Evolutionary conservation across 2,888 invertebrate genomes (phyloP), one percentile per base, ranked within the genome.

Genomic region (Chrysolina oricalcia): DNA sequence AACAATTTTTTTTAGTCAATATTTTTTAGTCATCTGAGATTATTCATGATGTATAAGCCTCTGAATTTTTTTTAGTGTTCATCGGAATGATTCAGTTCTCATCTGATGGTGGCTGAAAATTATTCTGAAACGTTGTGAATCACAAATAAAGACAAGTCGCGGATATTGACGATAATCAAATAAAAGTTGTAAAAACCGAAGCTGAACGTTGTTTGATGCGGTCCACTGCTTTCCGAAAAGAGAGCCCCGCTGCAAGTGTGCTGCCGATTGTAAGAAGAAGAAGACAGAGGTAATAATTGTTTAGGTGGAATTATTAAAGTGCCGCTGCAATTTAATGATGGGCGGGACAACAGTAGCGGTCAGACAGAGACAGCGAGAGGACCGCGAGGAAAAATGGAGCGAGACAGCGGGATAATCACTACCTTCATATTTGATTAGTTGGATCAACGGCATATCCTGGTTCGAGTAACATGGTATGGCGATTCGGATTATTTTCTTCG

Each of bases 271-370:
- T 35, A 59, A 59, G 59, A 59, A 27, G n/a, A 27, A 67, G 50
- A 67, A 17, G 67, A 67, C 67, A 67, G 67, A 48, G 50, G 67
- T 84, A 86, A 86, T 87, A 86, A 86, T 87, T 86, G 86, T 86
- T 87, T 86, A 85, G 85, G 84, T 82, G 81, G 85, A 85, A 86
- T 86, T 86, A 86, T 86, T 86, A 86, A 87, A 86, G 86, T 86
- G 86, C 86, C 86, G 86, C 85, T 85, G 85, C 83, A 85, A 84
- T 86, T 86, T 87, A 86, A 86, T 86, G 86, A 86, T 85, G 85
- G 87, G 87, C 86, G 86, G 85, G 82, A 84, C 84, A 82, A 85
- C 87, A 83, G 87, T 87, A 87, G 87, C 86, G 81, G 80, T 77
- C 80, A 78, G 81, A 84, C 69, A 76, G 76, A 80, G 80, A 76